These are phyloP conservation scores for Sebastiscus tertius DNA, from an alignment of 2,797 vertebrate species.

Conservation along the genomic window DNA sequence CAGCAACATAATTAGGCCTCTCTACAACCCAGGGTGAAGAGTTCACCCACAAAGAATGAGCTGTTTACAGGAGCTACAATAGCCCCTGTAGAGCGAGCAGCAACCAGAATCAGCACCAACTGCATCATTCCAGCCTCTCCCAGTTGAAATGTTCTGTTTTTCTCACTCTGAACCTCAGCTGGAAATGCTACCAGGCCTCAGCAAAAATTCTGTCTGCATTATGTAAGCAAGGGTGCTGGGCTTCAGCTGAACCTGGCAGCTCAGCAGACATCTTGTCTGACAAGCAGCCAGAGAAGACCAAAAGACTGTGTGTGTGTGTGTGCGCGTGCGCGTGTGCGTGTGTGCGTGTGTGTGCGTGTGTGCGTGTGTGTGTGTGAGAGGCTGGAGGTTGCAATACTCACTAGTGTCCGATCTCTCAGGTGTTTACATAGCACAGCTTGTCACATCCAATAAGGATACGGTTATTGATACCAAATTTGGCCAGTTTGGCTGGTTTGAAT, in stretches of 20 bases:
- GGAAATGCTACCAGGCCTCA: slow-evolving; percentile 32
- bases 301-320: not conserved
- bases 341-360: no score
- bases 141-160: slow-evolving; percentile 28
- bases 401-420: not conserved
- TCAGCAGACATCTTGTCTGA: slow-evolving; percentile 21
- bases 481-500: not conserved
- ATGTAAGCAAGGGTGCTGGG: slow-evolving; percentile 40
- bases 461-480: not conserved
- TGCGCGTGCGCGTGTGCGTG: no score
- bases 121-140: slow-evolving; percentile 39
- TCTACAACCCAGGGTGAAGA: slow-evolving; percentile 62
- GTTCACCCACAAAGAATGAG: slow-evolving; percentile 69
- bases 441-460: not conserved
- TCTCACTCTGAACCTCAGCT: slow-evolving; percentile 15
- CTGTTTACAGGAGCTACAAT: slow-evolving; percentile 57
- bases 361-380: not conserved
- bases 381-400: not conserved
- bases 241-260: slow-evolving; percentile 24
- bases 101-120: slow-evolving; percentile 41
- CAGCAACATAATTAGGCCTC: slow-evolving; percentile 51
- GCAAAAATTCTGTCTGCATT: slow-evolving; percentile 41
- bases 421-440: not conserved
- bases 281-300: not conserved
- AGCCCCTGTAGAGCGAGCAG: slow-evolving; percentile 40